Percentiles rank a stretch among this genome's conserved stretches.
Conservation (phyloP, 2,888 invertebrate genomes). For the Zygothrica quintamaculata region DNA sequence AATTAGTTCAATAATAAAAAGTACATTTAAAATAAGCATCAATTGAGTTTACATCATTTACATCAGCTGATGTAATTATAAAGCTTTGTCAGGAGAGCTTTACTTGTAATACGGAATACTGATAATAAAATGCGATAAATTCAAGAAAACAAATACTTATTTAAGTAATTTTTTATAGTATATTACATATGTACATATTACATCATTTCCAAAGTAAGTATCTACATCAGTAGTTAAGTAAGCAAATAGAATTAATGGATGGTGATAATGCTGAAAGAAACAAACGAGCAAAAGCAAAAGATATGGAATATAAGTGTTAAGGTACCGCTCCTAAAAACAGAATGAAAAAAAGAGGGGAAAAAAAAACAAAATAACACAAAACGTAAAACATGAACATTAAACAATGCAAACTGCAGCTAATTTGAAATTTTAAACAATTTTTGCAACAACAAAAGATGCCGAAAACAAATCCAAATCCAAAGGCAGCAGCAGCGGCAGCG, state of each 20-base stretch:
- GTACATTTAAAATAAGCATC: too few relatives aligned
- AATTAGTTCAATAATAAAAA: too few relatives aligned
- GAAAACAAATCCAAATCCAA: conserved; percentile 63
- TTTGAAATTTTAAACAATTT: conserved; percentile 73
- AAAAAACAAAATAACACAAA: conserved; percentile 28
- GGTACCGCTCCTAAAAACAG: conserved; percentile 43
- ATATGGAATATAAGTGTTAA: conserved; percentile 5
- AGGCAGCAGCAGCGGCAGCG: conserved; percentile 53
- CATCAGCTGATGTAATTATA: too few relatives aligned
- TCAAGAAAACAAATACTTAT: too few relatives aligned
- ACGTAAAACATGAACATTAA: conserved; percentile 46
- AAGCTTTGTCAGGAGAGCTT: too few relatives aligned
- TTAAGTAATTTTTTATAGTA: too few relatives aligned
- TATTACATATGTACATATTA: background rate
- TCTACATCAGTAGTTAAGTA: conserved; percentile 12
- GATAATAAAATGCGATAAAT: too few relatives aligned
- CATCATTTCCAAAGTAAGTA: conserved; percentile 9
- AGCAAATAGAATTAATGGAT: conserved; percentile 6
- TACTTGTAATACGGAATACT: too few relatives aligned
- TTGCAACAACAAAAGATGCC: conserved; percentile 67
- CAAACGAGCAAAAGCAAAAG: conserved; percentile 2
- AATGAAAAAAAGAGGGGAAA: background rate
- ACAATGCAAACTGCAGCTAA: conserved; percentile 71
- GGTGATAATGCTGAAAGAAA: background rate
- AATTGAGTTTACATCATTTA: too few relatives aligned